phyloP scores from a whole-genome alignment of 2,797 vertebrate species.

The Poecilia picta region DNA sequence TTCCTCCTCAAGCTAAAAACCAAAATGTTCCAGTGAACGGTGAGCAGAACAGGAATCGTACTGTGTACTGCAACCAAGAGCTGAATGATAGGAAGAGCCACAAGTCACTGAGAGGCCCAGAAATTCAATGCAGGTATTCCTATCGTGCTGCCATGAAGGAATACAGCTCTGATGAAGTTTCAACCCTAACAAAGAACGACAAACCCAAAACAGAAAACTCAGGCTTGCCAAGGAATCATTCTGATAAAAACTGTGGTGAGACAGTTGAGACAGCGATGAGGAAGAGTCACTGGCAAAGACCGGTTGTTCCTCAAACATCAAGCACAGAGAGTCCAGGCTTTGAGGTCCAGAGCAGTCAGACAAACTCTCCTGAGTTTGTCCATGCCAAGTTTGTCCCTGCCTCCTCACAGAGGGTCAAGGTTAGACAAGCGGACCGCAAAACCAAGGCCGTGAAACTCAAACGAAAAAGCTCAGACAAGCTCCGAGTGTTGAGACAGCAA shows the following conservation, averaged over 20 bases:
- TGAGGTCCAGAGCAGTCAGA: conserved; percentile 44
- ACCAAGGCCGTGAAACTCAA: conserved; percentile 84
- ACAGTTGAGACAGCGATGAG: conserved; percentile 33
- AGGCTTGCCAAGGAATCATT: conserved; percentile 31
- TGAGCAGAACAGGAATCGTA: conserved; percentile 50
- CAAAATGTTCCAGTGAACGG: conserved; percentile 38
- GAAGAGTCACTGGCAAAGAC: conserved; percentile 61
- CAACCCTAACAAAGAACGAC: conserved; percentile 46
- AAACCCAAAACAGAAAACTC: conserved; percentile 43
- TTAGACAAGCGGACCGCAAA: conserved; percentile 83
- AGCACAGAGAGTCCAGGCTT: conserved; percentile 59
- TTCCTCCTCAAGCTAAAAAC: conserved; percentile 31
- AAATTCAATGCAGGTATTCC: conserved; percentile 53
- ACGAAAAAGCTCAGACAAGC: conserved; percentile 80
- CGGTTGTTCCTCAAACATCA: conserved; percentile 44
- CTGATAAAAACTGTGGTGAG: conserved; percentile 38
- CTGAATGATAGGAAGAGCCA: conserved; percentile 34
- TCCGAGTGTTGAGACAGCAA: conserved; percentile 67
- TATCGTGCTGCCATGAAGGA: conserved; percentile 56
- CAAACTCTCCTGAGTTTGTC: conserved; percentile 75
- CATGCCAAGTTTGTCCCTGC: conserved; percentile 83
- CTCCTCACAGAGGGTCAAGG: conserved; percentile 80
- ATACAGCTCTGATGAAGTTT: conserved; percentile 59
- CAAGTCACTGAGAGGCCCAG: conserved; percentile 35
- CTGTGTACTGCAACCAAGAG: conserved; percentile 55